Evolutionary conservation across 2,888 invertebrate species (phyloP).

Genomic region (Eupeodes latifasciatus): DNA sequence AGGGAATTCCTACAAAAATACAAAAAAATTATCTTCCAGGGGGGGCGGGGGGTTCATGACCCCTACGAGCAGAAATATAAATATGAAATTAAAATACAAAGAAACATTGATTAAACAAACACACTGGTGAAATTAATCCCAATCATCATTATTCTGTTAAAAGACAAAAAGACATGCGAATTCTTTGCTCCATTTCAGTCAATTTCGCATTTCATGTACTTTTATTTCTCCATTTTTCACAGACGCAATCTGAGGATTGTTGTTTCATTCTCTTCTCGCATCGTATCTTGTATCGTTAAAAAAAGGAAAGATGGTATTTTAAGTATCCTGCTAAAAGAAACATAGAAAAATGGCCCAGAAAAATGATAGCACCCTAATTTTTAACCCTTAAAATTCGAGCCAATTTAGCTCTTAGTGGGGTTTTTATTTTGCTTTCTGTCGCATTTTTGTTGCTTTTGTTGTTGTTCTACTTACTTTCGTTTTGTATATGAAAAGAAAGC

Average conservation of each 20-base stretch:
- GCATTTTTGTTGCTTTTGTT: slow-evolving; percentile 7
- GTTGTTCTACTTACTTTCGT: background rate
- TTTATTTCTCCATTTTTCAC: slow-evolving; percentile 62
- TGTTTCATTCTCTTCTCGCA: background rate
- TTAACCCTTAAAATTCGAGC: slow-evolving; percentile 62
- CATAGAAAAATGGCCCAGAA: slow-evolving; percentile 36
- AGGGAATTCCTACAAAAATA: no score
- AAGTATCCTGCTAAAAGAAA: slow-evolving; percentile 44
- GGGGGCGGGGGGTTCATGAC: no score
- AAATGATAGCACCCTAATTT: slow-evolving; percentile 51
- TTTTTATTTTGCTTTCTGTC: slow-evolving; percentile 3
- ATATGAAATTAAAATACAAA: background rate
- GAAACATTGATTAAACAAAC: background rate
- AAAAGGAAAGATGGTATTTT: slow-evolving; percentile 49
- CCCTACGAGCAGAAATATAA: no score
- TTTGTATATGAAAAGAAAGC: background rate
- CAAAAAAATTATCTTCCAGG: no score
- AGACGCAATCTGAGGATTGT: slow-evolving; percentile 37
- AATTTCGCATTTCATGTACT: slow-evolving; percentile 67
- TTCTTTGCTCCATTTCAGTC: slow-evolving; percentile 60
- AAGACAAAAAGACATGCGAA: slow-evolving; percentile 38
- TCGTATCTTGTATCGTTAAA: background rate
- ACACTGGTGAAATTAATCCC: slow-evolving; percentile 3
- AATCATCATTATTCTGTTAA: background rate
- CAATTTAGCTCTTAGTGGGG: slow-evolving; percentile 54